phyloP scores from a whole-genome alignment of 2,888 invertebrate genomes.

The Beris morrisii region DNA sequence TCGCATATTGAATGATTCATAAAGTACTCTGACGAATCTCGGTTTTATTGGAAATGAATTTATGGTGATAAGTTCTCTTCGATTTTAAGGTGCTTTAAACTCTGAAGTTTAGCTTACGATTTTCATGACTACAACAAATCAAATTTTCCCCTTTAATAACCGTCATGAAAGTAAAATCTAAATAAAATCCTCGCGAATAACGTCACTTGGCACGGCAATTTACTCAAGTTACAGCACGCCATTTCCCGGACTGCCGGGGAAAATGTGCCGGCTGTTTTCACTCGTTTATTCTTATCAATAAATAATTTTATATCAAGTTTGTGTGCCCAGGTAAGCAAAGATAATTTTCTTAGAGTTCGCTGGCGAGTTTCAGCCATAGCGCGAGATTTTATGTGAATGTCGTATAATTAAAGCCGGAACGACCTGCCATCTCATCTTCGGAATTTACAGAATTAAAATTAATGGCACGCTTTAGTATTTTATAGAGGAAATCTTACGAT shows the following conservation, averaged over 20 bases:
- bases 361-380: background rate
- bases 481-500: background rate
- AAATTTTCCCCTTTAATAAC: constrained; percentile 16
- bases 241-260: constrained; percentile 14
- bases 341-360: background rate
- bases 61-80: too few relatives aligned
- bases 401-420: constrained; percentile 25
- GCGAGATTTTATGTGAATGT: constrained; percentile 18
- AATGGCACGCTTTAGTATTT: constrained; percentile 4
- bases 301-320: constrained; percentile 25
- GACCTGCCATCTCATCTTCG: constrained; percentile 2
- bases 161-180: constrained; percentile 29
- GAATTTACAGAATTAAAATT: constrained; percentile 24
- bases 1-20: too few relatives aligned
- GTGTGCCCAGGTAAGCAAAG: background rate
- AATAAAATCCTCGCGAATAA: constrained; percentile 21
- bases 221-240: constrained; percentile 23
- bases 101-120: too few relatives aligned
- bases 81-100: too few relatives aligned
- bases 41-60: too few relatives aligned
- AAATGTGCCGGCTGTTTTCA: constrained; percentile 23
- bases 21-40: too few relatives aligned
- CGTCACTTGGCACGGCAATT: constrained; percentile 35
- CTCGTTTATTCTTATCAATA: constrained; percentile 22
- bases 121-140: too few relatives aligned